Evolutionary conservation across 2,888 invertebrate genomes (phyloP), one percentile per base, ranked within the genome.

Genomic region (Pammene aurita): DNA sequence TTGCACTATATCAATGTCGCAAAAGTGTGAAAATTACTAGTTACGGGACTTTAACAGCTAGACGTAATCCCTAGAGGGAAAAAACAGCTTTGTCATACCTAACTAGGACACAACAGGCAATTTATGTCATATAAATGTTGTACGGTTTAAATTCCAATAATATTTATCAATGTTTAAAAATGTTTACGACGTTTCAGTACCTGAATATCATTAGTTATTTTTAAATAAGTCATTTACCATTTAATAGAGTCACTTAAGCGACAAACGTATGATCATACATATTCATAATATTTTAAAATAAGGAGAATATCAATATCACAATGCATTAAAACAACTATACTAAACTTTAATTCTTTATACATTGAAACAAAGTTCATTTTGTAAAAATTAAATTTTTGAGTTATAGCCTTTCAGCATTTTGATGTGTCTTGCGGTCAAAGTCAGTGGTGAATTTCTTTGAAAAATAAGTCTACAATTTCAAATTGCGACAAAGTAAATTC

Each of bases 381-480:
- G 10, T 10, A 35, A 42, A 38, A 38, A 48, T 0, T 13, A 4
- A 0, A 0, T 14, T 52, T 61, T 14, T 14, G 18, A 42, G 60
- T 54, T 71, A 35, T 42, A 46, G 52, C 64, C 38, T 66, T 70
- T 63, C 58, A 10, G 14, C 55, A 16, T 18, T 54, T 35, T n/a
- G 14, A n/a, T 54, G 42, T 26, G 7, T 26, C 52, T 68, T 80
- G 79, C 80, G 84, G 81, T 83, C 83, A 82, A 82, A 83, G 79
- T 78, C 81, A 76, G 77, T 75, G 77, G 80, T 84, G 79, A 84
- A 83, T 81, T 78, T 76, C 75, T 74, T 75, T 72, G 57, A 77
- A 80, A 80, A 79, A 77, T 72, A 75, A 75, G 73, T 75, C 77
- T 75, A 79, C 79, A 78, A 77, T 72, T 77, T 58, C 66, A 54